Conservation (phyloP, 2,888 invertebrate species). For the Elysia crispata region DNA sequence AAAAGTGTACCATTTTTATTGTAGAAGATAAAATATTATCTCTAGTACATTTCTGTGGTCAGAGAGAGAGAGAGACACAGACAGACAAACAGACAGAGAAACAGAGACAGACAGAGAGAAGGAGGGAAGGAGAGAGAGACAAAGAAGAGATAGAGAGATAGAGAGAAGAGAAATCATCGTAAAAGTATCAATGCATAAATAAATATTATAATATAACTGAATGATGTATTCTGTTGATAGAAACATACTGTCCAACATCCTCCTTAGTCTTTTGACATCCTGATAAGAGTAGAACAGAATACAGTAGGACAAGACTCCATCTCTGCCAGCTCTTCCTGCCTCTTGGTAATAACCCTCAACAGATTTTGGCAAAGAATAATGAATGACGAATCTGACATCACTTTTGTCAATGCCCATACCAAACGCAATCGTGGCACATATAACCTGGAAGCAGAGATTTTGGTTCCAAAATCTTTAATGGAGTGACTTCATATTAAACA, state of each 20-base stretch:
- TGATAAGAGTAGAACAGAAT: conserved; percentile 91
- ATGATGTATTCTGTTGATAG: background rate
- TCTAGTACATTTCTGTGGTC: too few relatives aligned
- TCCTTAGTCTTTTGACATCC: conserved; percentile 81
- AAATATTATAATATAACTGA: too few relatives aligned
- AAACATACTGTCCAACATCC: conserved; percentile 75
- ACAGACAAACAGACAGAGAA: too few relatives aligned
- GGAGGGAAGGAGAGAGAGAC: background rate
- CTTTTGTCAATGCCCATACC: conserved; percentile 79
- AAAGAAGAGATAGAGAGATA: too few relatives aligned
- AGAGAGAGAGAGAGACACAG: too few relatives aligned
- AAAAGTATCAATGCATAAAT: too few relatives aligned
- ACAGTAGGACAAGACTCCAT: conserved; percentile 90
- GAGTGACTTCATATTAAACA: too few relatives aligned
- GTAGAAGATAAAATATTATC: too few relatives aligned
- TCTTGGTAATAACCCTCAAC: conserved; percentile 99
- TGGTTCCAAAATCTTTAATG: too few relatives aligned
- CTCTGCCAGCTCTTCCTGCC: conserved; percentile 96
- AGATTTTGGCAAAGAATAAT: conserved; percentile 94
- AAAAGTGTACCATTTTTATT: too few relatives aligned
- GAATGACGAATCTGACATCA: conserved; percentile 86
- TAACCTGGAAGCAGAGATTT: conserved; percentile 66
- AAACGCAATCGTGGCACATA: conserved; percentile 78
- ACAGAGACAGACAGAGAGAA: background rate
- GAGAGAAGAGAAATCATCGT: too few relatives aligned